Conservation (phyloP, 2,113 vertebrate genomes). For the Oryzias javanicus region DNA sequence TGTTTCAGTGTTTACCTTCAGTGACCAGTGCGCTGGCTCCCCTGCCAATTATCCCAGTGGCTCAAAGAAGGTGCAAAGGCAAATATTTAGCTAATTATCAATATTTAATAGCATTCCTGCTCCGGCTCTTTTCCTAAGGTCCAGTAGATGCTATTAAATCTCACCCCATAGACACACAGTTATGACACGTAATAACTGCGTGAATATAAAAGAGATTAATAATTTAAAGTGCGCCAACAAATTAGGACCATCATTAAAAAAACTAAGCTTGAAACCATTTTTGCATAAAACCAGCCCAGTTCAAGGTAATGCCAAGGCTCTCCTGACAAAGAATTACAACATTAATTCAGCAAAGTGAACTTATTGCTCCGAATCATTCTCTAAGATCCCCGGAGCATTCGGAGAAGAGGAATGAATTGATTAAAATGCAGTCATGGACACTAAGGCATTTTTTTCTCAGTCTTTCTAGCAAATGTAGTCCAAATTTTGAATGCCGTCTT, state of each 20-base stretch:
- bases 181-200: slow-evolving; percentile 99
- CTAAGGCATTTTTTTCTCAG: slow-evolving; percentile 88
- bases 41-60: slow-evolving; percentile 86
- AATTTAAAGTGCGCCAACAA: slow-evolving; percentile 99
- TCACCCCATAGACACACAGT: slow-evolving; percentile 98
- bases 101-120: slow-evolving; percentile 96
- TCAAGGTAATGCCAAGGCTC: slow-evolving; percentile 95
- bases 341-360: slow-evolving; percentile 99
- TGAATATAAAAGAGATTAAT: slow-evolving; percentile 99
- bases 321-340: slow-evolving; percentile 98
- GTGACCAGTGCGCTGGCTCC: slow-evolving; percentile 62
- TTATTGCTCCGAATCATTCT: slow-evolving; percentile 97
- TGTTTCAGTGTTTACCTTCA: slow-evolving; percentile 33
- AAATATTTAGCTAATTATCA: slow-evolving; percentile 99
- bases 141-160: slow-evolving; percentile 99
- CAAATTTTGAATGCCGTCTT: slow-evolving; percentile 11
- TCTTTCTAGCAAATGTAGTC: slow-evolving; percentile 67
- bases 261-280: slow-evolving; percentile 94
- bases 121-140: slow-evolving; percentile 92
- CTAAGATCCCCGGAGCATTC: slow-evolving; percentile 95
- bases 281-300: slow-evolving; percentile 93
- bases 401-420: slow-evolving; percentile 92
- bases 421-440: slow-evolving; percentile 80
- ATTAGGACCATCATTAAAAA: slow-evolving; percentile 99
- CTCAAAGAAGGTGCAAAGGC: slow-evolving; percentile 89